Base-by-base conservation (phyloP, 1,140 invertebrate species). In the Drosophila pruinosa region DNA sequence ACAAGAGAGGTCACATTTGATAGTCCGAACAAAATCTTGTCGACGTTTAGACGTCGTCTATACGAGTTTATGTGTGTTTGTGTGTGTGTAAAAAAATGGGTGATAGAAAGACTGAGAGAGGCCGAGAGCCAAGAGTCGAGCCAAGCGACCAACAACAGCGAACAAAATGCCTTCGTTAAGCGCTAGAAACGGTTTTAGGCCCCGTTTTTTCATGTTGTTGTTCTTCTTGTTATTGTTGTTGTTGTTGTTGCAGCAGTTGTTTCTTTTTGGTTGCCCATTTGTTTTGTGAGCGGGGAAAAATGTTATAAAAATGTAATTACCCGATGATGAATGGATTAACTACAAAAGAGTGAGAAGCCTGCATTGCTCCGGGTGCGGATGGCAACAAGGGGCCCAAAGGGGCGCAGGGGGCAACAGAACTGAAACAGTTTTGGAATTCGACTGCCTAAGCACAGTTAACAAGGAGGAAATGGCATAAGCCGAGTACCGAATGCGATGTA, bases 261-360 rank as follows among this genome's bases (percentile, higher is more conserved):
- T 72, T 72, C 58, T 70, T 80, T 80, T 74, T 64, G 72, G 76
- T 56, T 85, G 64, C 73, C 81, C 38, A 86, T 85, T 88, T 86
- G 75, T 86, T 81, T 82, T 86, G 78, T 86, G 69, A 86, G 78
- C 78, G 74, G 63, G 70, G 75, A 88, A 89, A 86, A 86, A 88
- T 88, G 83, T 88, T 88, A 88, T 89, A 89, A 89, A 88, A 89
- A 89, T 89, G 83, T 89, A 89, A 89, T 89, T 89, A 86, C 83
- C 85, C 78, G 83, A 89, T 89, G 83, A 89, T 89, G 83, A 89
- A 89, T 89, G 83, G 85, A 88, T 88, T 88, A 88, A 89, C 82
- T 78, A 88, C 82, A 89, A 85, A 82, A 88, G 75, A 82, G 70
- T 78, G 81, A 79, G 73, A 77, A 85, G 73, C 70, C 54, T 81